Conservation (phyloP, 2,888 invertebrate genomes). For the Drosophila lutescens region DNA sequence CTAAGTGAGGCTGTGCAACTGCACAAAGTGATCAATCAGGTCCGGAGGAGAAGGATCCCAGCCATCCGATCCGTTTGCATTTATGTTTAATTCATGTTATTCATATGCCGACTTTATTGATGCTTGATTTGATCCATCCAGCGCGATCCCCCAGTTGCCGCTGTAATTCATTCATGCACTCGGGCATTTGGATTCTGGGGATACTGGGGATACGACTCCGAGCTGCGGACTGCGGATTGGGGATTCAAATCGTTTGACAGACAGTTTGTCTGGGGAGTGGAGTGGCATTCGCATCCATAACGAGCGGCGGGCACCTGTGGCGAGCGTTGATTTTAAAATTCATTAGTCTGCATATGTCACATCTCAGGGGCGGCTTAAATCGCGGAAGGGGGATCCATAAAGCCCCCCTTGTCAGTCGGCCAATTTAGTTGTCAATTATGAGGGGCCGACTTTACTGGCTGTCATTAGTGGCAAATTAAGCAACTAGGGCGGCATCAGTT, state of each 20-base stretch:
- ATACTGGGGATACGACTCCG: neutral
- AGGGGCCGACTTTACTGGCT: constrained; percentile 40
- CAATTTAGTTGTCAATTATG: constrained; percentile 76
- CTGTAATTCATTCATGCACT: constrained; percentile 80
- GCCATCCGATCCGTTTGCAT: constrained; percentile 63
- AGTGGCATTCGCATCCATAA: constrained; percentile 40
- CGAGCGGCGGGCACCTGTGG: constrained; percentile 68
- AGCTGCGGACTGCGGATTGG: constrained; percentile 1
- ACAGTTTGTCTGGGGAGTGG: constrained; percentile 70
- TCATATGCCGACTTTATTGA: constrained; percentile 79
- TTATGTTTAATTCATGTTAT: constrained; percentile 82
- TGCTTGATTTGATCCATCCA: constrained; percentile 70
- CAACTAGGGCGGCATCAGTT: constrained; percentile 40
- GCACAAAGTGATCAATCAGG: constrained; percentile 66
- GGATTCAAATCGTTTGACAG: constrained; percentile 66
- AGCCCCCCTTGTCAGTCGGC: constrained; percentile 55
- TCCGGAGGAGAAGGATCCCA: constrained; percentile 17
- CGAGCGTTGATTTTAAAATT: constrained; percentile 82
- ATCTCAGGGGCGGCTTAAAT: constrained; percentile 49
- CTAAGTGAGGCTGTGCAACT: constrained; percentile 44
- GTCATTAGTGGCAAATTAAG: constrained; percentile 51
- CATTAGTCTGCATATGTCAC: constrained; percentile 83
- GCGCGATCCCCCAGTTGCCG: constrained; percentile 35
- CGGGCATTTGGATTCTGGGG: constrained; percentile 25
- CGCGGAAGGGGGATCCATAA: constrained; percentile 9